Evolutionary conservation across 1,140 invertebrate species (phyloP).

Genomic region (Listronotus oregonensis): DNA sequence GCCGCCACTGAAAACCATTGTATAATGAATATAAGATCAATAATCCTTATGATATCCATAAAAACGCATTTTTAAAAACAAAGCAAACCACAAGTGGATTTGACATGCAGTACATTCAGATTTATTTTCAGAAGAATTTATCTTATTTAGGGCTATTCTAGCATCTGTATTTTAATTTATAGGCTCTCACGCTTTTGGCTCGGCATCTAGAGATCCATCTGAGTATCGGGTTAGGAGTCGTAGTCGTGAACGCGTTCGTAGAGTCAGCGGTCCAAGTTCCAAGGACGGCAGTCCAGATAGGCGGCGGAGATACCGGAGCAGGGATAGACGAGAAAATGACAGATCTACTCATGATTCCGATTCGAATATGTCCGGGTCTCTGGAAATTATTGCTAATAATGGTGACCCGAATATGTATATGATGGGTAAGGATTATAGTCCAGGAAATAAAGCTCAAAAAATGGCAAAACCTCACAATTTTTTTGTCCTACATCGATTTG

Average conservation of each 20-base stretch:
- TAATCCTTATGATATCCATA: too few relatives aligned
- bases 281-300: slow-evolving; percentile 16
- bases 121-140: too few relatives aligned
- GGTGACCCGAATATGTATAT: slow-evolving; percentile 52
- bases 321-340: slow-evolving; percentile 52
- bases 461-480: too few relatives aligned
- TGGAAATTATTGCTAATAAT: slow-evolving; percentile 43
- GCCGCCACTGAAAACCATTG: too few relatives aligned
- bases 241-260: not conserved
- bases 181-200: slow-evolving; percentile 5
- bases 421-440: slow-evolving; percentile 54
- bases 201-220: not conserved
- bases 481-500: too few relatives aligned
- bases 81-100: too few relatives aligned
- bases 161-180: not conserved
- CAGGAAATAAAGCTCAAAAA: too few relatives aligned
- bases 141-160: too few relatives aligned
- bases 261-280: slow-evolving; percentile 4
- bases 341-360: slow-evolving; percentile 52
- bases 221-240: not conserved
- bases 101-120: too few relatives aligned
- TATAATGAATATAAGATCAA: too few relatives aligned
- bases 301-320: slow-evolving; percentile 39
- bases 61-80: too few relatives aligned
- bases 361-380: slow-evolving; percentile 50